phyloP scores from a whole-genome alignment of 2,888 invertebrate genomes.

The Aleiodes testaceus region DNA sequence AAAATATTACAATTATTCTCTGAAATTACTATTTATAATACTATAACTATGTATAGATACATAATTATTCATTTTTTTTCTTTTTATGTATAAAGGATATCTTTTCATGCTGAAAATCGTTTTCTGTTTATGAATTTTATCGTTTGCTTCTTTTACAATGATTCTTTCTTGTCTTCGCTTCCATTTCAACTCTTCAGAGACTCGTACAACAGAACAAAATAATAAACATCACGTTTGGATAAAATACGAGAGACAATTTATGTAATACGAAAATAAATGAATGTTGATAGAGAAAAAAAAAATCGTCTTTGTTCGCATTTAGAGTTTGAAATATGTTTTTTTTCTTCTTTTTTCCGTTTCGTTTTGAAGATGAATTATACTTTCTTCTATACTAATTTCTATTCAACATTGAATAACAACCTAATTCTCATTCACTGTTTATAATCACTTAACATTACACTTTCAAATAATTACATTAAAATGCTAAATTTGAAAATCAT shows the following conservation, averaged over 20 bases:
- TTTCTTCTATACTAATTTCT: slow-evolving; percentile 16
- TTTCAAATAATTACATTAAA: slow-evolving; percentile 24
- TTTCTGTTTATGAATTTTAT: background rate
- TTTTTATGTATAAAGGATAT: slow-evolving; percentile 27
- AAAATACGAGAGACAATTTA: background rate
- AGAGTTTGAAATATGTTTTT: background rate
- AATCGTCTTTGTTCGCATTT: too few species aligned
- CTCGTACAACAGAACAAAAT: background rate
- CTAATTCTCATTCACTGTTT: slow-evolving; percentile 29
- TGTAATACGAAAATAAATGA: background rate
- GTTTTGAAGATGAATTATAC: background rate
- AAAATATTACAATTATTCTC: slow-evolving; percentile 41
- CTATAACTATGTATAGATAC: slow-evolving; percentile 31
- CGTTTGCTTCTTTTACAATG: slow-evolving; percentile 1
- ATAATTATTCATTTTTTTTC: slow-evolving; percentile 19
- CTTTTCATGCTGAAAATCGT: slow-evolving; percentile 22
- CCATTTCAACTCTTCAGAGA: background rate
- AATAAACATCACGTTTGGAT: background rate
- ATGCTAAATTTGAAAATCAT: slow-evolving; percentile 1
- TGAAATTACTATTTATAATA: slow-evolving; percentile 35
- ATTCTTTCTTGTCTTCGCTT: slow-evolving; percentile 7
- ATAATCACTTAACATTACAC: slow-evolving; percentile 39
- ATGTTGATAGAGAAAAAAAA: too few species aligned
- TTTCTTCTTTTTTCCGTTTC: background rate
- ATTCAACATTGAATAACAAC: slow-evolving; percentile 44